Evolutionary conservation across 64 coral and sea anemone genomes (phyloP).

Genomic region (Stylophora pistillata): DNA sequence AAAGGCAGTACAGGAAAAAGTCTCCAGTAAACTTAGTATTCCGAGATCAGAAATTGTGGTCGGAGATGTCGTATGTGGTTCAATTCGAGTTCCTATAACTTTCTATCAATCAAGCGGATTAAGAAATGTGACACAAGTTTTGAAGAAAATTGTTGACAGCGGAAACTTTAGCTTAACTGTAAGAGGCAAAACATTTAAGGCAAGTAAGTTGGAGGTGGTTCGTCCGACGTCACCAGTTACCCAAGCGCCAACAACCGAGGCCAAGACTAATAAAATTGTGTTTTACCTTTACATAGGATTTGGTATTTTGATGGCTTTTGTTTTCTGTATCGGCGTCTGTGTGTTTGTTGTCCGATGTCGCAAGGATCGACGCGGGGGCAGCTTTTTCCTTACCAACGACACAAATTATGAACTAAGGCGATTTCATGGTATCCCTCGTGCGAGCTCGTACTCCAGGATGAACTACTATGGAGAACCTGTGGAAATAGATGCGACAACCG

Average conservation of each 20-base stretch:
- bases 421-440: slow-evolving; percentile 62
- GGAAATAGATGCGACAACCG: slow-evolving; percentile 68
- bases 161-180: slow-evolving; percentile 22
- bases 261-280: slow-evolving; percentile 22
- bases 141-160: slow-evolving; percentile 31
- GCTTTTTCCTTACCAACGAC: slow-evolving; percentile 46
- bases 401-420: slow-evolving; percentile 59
- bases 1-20: not conserved
- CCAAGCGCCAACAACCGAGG: slow-evolving; percentile 22
- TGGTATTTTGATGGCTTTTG: slow-evolving; percentile 61
- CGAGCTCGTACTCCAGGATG: slow-evolving; percentile 46
- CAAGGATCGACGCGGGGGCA: slow-evolving; percentile 45
- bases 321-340: slow-evolving; percentile 70
- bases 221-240: not conserved
- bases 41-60: slow-evolving; percentile 1
- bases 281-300: slow-evolving; percentile 78
- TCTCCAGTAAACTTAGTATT: not conserved
- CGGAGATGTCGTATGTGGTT: slow-evolving; percentile 38
- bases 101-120: slow-evolving; percentile 28
- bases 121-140: slow-evolving; percentile 21
- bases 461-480: slow-evolving; percentile 79
- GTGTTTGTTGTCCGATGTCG: slow-evolving; percentile 64
- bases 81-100: slow-evolving; percentile 64
- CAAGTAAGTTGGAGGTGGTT: slow-evolving; percentile 42
- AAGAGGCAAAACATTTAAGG: slow-evolving; percentile 12